Conservation (phyloP, 2,888 invertebrate species). For the Sarcophaga variegata region DNA sequence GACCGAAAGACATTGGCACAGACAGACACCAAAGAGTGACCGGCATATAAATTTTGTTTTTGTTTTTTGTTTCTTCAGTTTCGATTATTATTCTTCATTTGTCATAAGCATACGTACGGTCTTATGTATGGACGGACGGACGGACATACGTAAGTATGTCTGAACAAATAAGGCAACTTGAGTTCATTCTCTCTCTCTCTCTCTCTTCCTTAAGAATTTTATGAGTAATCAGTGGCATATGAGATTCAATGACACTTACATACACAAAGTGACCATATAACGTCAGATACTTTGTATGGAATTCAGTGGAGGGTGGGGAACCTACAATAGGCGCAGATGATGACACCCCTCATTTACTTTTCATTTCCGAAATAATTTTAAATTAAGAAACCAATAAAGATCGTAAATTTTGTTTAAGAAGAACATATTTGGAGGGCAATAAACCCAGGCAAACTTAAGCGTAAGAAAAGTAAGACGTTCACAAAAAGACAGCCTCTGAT, state of each 20-base stretch:
- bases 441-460: background rate
- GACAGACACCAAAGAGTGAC: conserved; percentile 33
- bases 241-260: background rate
- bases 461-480: too few species aligned
- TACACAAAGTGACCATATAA: background rate
- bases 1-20: conserved; percentile 36
- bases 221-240: conserved; percentile 47
- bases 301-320: background rate
- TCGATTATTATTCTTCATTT: conserved; percentile 9
- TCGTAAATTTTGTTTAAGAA: background rate
- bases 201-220: conserved; percentile 1
- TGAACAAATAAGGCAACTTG: conserved; percentile 21
- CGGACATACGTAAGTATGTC: too few species aligned
- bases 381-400: conserved; percentile 6
- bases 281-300: conserved; percentile 7
- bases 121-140: too few species aligned
- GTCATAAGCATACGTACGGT: too few species aligned
- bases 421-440: background rate
- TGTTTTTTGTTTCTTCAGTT: background rate
- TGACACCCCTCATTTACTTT: background rate
- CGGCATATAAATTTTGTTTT: conserved; percentile 8
- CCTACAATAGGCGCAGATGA: background rate
- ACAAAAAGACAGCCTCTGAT: too few species aligned
- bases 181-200: conserved; percentile 23
- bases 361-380: conserved; percentile 24